Conservation (phyloP, 2,888 invertebrate species). For the Drosophila siamana region DNA sequence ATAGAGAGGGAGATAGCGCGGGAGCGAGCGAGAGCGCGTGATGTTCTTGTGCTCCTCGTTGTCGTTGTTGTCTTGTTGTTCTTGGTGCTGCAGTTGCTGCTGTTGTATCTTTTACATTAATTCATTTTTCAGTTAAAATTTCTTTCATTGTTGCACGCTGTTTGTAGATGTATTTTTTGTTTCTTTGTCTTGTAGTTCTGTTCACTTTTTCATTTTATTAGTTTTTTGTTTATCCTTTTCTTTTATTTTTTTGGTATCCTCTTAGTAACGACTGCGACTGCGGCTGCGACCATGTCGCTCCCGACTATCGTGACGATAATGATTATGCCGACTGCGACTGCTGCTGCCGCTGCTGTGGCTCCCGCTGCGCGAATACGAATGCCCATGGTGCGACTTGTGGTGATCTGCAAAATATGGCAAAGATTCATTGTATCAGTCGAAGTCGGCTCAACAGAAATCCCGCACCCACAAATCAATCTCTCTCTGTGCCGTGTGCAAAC, state of each 20-base stretch:
- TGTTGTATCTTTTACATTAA: slow-evolving; percentile 6
- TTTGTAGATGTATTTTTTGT: slow-evolving; percentile 11
- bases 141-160: neutral
- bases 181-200: slow-evolving; percentile 10
- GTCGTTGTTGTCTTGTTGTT: slow-evolving; percentile 21
- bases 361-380: slow-evolving; percentile 76
- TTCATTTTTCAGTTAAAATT: neutral
- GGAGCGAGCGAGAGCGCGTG: slow-evolving; percentile 3
- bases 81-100: slow-evolving; percentile 10
- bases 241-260: slow-evolving; percentile 25
- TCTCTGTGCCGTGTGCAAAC: slow-evolving; percentile 37
- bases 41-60: slow-evolving; percentile 12
- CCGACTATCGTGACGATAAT: slow-evolving; percentile 80
- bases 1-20: neutral
- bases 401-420: slow-evolving; percentile 63
- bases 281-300: slow-evolving; percentile 83
- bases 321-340: slow-evolving; percentile 75
- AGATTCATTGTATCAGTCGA: neutral
- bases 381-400: slow-evolving; percentile 81
- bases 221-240: slow-evolving; percentile 41
- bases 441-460: neutral
- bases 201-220: slow-evolving; percentile 12
- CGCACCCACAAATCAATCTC: neutral
- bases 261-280: slow-evolving; percentile 84
- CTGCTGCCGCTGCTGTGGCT: slow-evolving; percentile 72